These are phyloP conservation scores for Rhynchophorus ferrugineus DNA, from an alignment of 1,140 invertebrate species.

Conservation along the genomic window DNA sequence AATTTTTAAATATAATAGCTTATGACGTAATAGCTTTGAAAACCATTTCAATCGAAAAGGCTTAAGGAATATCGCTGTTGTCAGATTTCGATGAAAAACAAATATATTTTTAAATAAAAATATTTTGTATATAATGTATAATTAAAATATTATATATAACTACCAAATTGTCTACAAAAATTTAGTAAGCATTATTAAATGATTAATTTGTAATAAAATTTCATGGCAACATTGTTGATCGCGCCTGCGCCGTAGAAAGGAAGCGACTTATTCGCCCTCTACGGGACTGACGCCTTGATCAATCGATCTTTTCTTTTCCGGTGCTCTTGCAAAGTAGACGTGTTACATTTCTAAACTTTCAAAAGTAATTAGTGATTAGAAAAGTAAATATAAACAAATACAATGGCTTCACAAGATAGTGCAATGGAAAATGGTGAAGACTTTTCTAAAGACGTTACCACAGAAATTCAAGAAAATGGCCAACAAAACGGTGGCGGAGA, in stretches of 20 bases:
- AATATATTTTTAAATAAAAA: too few species aligned
- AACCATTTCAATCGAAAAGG: too few species aligned
- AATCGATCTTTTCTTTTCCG: conserved; percentile 22
- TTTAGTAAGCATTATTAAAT: too few species aligned
- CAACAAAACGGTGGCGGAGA: conserved; percentile 48
- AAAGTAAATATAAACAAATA: conserved; percentile 16
- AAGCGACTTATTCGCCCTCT: neutral
- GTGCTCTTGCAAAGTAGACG: conserved; percentile 25
- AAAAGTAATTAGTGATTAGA: conserved; percentile 11
- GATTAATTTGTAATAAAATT: too few species aligned
- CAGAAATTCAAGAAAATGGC: conserved; percentile 46
- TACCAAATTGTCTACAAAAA: too few species aligned
- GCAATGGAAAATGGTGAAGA: conserved; percentile 52
- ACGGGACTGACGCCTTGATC: neutral
- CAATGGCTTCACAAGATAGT: conserved; percentile 38
- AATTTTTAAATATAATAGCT: too few species aligned
- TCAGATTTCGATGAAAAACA: too few species aligned
- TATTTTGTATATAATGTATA: too few species aligned
- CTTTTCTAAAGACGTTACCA: conserved; percentile 60
- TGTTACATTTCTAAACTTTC: conserved; percentile 21
- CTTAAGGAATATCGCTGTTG: too few species aligned
- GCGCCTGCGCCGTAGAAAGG: neutral
- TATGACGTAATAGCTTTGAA: too few species aligned
- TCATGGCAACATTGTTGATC: neutral
- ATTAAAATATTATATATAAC: too few species aligned